A percentile compares a stretch with the other conserved stretches of the same genome.
phyloP scores from a whole-genome alignment of 2,113 vertebrate species.

The Alaudala cheleensis region DNA sequence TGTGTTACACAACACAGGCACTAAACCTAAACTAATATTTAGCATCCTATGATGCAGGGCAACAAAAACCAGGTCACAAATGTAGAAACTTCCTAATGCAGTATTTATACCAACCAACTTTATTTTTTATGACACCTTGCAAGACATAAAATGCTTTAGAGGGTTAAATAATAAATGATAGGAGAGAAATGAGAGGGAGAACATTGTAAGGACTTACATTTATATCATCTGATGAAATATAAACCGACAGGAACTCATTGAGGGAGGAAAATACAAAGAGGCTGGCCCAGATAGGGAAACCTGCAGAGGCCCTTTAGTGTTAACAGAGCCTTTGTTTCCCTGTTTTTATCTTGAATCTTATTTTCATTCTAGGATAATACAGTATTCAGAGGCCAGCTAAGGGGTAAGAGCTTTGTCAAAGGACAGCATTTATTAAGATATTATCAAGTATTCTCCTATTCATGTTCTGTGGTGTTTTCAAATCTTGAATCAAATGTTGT shows the following conservation, averaged over 20 bases:
- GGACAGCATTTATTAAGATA: not conserved
- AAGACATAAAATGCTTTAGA: constrained; percentile 25
- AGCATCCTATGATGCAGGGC: not conserved
- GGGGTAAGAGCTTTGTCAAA: constrained; percentile 20
- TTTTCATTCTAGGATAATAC: not conserved
- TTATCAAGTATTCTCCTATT: not conserved
- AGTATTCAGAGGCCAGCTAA: not conserved
- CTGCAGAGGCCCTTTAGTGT: not conserved
- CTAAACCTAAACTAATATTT: not conserved
- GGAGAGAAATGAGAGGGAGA: constrained; percentile 12
- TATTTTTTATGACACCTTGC: not conserved
- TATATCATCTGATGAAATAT: not conserved
- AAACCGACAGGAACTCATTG: not conserved
- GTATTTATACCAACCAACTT: constrained; percentile 20
- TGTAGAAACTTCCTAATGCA: not conserved
- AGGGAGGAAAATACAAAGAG: constrained; percentile 4
- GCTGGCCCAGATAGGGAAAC: not conserved
- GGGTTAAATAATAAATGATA: constrained; percentile 54
- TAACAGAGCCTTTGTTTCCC: not conserved
- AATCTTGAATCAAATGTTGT: not conserved
- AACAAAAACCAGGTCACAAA: not conserved
- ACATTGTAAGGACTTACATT: not conserved
- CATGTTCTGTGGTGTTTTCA: not conserved
- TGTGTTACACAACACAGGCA: not conserved
- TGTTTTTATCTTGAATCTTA: not conserved